Evolutionary conservation across 2,113 vertebrate species (phyloP).

Genomic region (Aegithalos caudatus): DNA sequence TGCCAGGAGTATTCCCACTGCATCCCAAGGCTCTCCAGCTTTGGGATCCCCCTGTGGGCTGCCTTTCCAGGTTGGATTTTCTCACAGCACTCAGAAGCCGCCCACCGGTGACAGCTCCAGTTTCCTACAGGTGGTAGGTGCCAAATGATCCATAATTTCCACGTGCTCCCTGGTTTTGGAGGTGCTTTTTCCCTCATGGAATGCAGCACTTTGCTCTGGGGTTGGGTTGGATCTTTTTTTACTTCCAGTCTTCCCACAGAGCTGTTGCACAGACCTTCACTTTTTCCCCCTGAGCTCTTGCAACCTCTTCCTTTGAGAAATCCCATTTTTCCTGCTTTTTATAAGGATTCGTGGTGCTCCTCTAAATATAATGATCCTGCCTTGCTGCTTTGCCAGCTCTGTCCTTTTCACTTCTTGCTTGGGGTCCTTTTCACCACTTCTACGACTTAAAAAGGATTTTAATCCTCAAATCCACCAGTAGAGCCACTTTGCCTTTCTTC

Average conservation of each 20-base stretch:
- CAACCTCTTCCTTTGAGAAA: not conserved
- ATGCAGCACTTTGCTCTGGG: accelerated
- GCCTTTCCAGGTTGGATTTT: accelerated
- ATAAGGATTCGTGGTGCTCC: accelerated
- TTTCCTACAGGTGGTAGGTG: not conserved
- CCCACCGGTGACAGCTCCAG: accelerated
- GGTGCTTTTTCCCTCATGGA: not conserved
- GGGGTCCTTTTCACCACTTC: not conserved
- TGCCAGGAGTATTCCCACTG: not conserved
- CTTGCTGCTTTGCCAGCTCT: not conserved
- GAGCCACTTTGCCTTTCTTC: not conserved
- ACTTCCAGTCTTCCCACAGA: not conserved
- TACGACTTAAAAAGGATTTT: accelerated
- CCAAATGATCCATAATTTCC: not conserved
- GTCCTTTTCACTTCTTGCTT: not conserved
- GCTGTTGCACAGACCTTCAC: not conserved
- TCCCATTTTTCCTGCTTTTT: not conserved
- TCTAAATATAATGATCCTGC: not conserved
- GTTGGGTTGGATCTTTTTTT: not conserved
- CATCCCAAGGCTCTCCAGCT: not conserved
- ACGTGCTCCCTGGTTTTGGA: accelerated
- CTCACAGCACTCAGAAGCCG: accelerated
- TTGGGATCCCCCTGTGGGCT: not conserved
- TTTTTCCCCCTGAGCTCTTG: not conserved
- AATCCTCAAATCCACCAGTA: not conserved